Conservation (phyloP, 2,888 invertebrate genomes). For the Drosophila trichaetosa region DNA sequence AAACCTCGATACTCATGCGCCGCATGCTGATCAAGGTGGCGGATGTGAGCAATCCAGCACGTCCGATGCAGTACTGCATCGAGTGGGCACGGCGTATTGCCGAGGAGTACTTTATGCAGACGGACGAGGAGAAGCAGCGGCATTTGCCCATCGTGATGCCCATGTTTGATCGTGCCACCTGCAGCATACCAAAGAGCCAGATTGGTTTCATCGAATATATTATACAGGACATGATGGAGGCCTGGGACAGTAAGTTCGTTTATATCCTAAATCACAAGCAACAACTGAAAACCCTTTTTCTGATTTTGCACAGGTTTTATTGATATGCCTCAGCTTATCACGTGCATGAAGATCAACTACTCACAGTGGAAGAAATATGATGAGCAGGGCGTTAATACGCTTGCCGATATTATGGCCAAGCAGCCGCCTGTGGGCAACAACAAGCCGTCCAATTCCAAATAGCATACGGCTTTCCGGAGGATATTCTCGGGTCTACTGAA, state of each 20-base stretch:
- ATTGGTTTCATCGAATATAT: conserved; percentile 99
- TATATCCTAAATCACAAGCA: conserved; percentile 25
- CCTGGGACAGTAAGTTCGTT: conserved; percentile 93
- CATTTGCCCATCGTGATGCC: conserved; percentile 99
- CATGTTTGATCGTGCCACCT: conserved; percentile 96
- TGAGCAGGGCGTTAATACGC: conserved; percentile 90
- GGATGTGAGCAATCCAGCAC: conserved; percentile 98
- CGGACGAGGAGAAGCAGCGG: conserved; percentile 96
- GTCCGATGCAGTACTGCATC: conserved; percentile 92
- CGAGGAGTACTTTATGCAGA: conserved; percentile 98
- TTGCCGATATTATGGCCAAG: conserved; percentile 88
- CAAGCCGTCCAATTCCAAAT: conserved; percentile 82
- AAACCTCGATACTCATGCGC: conserved; percentile 94
- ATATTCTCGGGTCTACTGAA: conserved; percentile 83
- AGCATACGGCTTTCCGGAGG: conserved; percentile 84
- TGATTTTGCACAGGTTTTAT: conserved; percentile 90
- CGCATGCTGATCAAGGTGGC: conserved; percentile 99
- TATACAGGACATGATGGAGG: conserved; percentile 98
- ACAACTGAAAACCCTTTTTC: background rate
- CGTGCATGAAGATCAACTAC: conserved; percentile 93
- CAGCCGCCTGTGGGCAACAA: conserved; percentile 79
- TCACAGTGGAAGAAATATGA: conserved; percentile 95
- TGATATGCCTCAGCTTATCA: conserved; percentile 95
- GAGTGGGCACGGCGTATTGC: conserved; percentile 98
- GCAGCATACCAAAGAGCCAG: conserved; percentile 98